These are phyloP conservation scores for Ciconia maguari DNA, from an alignment of 2,113 vertebrate genomes.

Conservation along the genomic window DNA sequence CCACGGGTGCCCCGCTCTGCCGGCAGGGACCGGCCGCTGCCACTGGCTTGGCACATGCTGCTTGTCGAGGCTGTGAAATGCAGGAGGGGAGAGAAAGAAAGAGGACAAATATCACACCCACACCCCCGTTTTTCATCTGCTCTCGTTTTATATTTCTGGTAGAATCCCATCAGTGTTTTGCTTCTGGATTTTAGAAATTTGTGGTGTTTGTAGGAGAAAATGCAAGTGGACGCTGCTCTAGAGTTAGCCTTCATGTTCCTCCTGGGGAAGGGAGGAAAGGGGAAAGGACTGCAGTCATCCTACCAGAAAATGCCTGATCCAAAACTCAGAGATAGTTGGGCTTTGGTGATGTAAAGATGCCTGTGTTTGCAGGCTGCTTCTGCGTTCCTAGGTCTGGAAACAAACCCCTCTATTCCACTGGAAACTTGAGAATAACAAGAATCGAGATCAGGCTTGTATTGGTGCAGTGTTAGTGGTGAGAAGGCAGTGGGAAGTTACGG, in stretches of 20 bases:
- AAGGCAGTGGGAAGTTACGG: not conserved
- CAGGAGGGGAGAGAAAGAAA: not conserved
- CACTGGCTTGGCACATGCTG: accelerated
- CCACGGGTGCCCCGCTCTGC: accelerated
- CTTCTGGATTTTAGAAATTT: not conserved
- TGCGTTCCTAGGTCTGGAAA: not conserved
- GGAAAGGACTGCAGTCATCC: not conserved
- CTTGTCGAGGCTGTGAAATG: not conserved
- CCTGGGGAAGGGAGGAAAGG: not conserved
- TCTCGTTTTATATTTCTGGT: not conserved
- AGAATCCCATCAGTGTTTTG: not conserved
- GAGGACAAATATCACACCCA: not conserved
- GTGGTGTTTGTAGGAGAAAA: not conserved
- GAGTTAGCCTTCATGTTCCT: not conserved
- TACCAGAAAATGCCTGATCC: not conserved
- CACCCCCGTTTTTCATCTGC: not conserved
- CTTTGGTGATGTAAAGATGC: not conserved
- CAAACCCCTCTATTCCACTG: not conserved
- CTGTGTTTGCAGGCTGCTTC: not conserved
- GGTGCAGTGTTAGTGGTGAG: not conserved
- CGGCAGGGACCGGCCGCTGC: accelerated
- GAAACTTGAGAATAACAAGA: not conserved
- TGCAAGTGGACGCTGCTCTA: accelerated
- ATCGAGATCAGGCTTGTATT: not conserved
- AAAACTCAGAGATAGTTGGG: not conserved